phyloP scores from a whole-genome alignment of 2,888 invertebrate species.

The Caenorhabditis sinica region DNA sequence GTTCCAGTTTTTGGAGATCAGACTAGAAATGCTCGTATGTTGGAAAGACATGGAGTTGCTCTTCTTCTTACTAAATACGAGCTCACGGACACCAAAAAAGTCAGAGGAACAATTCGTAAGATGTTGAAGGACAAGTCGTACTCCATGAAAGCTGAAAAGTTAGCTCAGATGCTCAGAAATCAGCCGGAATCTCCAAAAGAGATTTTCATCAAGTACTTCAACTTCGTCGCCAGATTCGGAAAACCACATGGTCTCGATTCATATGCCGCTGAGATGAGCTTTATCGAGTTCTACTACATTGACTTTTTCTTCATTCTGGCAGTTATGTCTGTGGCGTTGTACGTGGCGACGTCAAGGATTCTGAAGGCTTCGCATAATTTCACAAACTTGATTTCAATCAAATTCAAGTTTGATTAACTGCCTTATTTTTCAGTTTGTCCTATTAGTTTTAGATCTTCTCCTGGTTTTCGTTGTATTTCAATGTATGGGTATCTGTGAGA shows the following conservation, averaged over 20 bases:
- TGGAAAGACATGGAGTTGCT: constrained; percentile 65
- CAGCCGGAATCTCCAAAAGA: constrained; percentile 59
- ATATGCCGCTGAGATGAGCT: constrained; percentile 46
- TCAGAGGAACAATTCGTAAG: constrained; percentile 32
- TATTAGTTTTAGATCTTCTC: neutral
- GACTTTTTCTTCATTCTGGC: constrained; percentile 31
- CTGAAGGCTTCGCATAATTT: constrained; percentile 19
- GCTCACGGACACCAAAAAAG: constrained; percentile 35
- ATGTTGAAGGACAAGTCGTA: constrained; percentile 60
- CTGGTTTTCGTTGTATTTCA: neutral
- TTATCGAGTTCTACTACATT: constrained; percentile 55
- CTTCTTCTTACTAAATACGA: constrained; percentile 62
- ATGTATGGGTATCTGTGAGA: constrained; percentile 18
- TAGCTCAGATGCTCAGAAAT: constrained; percentile 50
- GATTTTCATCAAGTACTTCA: constrained; percentile 57
- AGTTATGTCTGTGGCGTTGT: constrained; percentile 23
- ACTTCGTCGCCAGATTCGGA: constrained; percentile 62
- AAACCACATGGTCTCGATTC: constrained; percentile 58
- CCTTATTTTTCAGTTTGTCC: neutral
- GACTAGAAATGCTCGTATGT: constrained; percentile 60
- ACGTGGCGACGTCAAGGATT: constrained; percentile 26
- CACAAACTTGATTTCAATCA: constrained; percentile 28
- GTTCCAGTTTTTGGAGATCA: constrained; percentile 72
- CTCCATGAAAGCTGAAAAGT: constrained; percentile 47
- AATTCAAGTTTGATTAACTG: constrained; percentile 47